Percentiles rank a stretch among this genome's conserved stretches.
phyloP scores from a whole-genome alignment of 2,797 vertebrate genomes.

The Triplophysa yarkandensis region DNA sequence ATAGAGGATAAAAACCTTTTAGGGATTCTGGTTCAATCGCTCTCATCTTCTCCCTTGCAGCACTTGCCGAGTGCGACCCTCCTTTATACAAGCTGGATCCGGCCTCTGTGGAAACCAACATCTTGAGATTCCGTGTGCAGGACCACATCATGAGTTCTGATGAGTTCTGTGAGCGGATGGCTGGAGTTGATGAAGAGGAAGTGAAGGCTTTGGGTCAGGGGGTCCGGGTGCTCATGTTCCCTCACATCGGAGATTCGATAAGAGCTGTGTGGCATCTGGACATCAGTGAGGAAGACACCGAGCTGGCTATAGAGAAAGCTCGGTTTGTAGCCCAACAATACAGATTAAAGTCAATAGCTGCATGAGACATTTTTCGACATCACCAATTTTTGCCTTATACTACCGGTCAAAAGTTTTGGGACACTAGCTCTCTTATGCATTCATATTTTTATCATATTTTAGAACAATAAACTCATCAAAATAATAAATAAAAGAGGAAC shows the following conservation, averaged over 20 bases:
- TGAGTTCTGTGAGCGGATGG: constrained; percentile 77
- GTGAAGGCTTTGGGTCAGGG: constrained; percentile 65
- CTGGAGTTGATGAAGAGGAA: constrained; percentile 69
- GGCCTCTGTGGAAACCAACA: constrained; percentile 80
- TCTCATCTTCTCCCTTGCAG: constrained; percentile 58
- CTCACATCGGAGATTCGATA: constrained; percentile 66
- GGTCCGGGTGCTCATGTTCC: constrained; percentile 75
- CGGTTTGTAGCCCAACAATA: constrained; percentile 73
- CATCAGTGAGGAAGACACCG: constrained; percentile 74
- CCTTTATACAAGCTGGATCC: constrained; percentile 70
- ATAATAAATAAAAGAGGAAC: too few species aligned
- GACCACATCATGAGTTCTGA: constrained; percentile 56
- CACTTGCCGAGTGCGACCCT: constrained; percentile 68
- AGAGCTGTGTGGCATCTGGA: constrained; percentile 81
- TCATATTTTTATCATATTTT: too few species aligned
- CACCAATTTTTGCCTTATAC: background rate
- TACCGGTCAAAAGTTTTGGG: too few species aligned
- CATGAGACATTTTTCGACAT: constrained; percentile 22
- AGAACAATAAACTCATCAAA: too few species aligned
- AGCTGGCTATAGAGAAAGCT: constrained; percentile 78
- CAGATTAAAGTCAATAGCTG: constrained; percentile 47
- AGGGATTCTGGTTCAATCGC: background rate
- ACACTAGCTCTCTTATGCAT: too few species aligned
- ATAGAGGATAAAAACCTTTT: too few species aligned
- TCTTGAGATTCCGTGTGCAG: constrained; percentile 70